These are phyloP conservation scores for Sepiola atlantica DNA, from an alignment of 2,888 invertebrate genomes.

Conservation along the genomic window DNA sequence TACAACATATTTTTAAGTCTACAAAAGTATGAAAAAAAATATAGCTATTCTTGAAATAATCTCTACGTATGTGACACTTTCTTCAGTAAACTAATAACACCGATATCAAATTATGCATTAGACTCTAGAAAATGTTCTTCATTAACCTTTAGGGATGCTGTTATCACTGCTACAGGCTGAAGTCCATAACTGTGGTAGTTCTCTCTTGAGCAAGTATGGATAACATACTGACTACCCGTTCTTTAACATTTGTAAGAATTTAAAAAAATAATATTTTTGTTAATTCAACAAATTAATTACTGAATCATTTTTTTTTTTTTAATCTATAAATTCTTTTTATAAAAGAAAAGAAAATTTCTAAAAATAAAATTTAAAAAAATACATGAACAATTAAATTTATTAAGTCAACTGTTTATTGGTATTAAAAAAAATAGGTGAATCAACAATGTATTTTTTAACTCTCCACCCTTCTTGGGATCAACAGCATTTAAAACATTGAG, in stretches of 20 bases:
- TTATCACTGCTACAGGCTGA: not conserved
- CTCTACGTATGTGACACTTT: not conserved
- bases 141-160: not conserved
- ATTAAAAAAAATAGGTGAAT: not conserved
- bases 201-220: not conserved
- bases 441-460: not conserved
- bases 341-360: no score
- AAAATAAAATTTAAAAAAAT: no score
- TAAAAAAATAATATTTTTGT: not conserved
- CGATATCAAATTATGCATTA: slow-evolving; percentile 45
- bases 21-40: not conserved
- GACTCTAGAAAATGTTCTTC: slow-evolving; percentile 44
- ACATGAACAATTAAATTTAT: not conserved
- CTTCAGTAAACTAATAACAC: not conserved
- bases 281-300: no score
- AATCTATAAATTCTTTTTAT: no score
- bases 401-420: not conserved
- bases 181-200: slow-evolving; percentile 45
- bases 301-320: no score
- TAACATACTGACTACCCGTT: not conserved
- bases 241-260: not conserved
- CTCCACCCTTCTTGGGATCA: no score
- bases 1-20: not conserved
- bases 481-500: no score
- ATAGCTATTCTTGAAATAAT: not conserved